phyloP scores from a whole-genome alignment of 2,797 vertebrate species.

The Urophycis tenuis region DNA sequence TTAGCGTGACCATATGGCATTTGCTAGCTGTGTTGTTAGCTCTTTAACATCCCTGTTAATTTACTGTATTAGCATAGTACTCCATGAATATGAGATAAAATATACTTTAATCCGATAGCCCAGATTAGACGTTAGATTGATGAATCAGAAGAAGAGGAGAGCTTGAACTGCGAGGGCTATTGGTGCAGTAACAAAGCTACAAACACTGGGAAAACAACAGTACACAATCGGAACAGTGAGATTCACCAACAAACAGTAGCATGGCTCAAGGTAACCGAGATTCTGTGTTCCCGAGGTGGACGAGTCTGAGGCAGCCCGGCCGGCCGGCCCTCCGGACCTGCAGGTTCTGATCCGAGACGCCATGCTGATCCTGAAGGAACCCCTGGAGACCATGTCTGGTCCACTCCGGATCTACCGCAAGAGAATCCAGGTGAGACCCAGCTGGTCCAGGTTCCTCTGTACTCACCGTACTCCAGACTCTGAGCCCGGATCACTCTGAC shows the following conservation, averaged over 20 bases:
- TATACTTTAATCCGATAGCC: too few relatives aligned
- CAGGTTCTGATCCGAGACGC: slow-evolving; percentile 61
- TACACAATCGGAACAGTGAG: neutral
- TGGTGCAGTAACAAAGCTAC: too few relatives aligned
- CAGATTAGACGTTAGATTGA: too few relatives aligned
- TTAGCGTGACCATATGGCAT: too few relatives aligned
- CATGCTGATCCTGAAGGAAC: slow-evolving; percentile 56
- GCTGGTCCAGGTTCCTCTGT: neutral
- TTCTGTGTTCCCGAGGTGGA: slow-evolving; percentile 45
- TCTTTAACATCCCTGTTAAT: neutral
- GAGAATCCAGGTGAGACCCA: slow-evolving; percentile 62
- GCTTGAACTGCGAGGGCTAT: too few relatives aligned
- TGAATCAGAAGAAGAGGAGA: neutral
- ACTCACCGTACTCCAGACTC: too few relatives aligned
- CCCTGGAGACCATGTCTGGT: slow-evolving; percentile 52
- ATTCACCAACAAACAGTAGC: neutral
- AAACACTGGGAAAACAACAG: too few relatives aligned
- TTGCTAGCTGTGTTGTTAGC: too few relatives aligned
- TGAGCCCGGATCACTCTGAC: too few relatives aligned
- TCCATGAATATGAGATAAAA: too few relatives aligned
- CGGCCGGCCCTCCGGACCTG: slow-evolving; percentile 39
- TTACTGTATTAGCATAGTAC: too few relatives aligned
- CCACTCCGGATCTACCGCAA: slow-evolving; percentile 62
- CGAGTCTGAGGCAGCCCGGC: slow-evolving; percentile 31
- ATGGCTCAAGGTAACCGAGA: neutral